Evolutionary conservation across 2,797 vertebrate species (phyloP).

Genomic region (Crenichthys baileyi): DNA sequence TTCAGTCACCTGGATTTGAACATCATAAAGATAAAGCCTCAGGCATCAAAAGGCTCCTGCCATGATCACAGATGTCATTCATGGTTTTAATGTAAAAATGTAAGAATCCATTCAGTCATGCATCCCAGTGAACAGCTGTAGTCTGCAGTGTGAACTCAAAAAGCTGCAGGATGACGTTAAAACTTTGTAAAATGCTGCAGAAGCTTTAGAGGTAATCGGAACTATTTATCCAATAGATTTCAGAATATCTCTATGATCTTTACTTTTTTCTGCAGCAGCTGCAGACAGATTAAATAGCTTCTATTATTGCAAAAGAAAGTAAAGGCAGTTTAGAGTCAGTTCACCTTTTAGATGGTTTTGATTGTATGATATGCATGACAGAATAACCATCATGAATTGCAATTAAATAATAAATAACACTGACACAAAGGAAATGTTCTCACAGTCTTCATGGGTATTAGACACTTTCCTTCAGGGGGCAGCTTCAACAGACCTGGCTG

Average conservation of each 20-base stretch:
- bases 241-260: not conserved
- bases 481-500: too few species aligned
- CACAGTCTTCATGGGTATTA: too few species aligned
- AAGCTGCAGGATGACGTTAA: conserved; percentile 9
- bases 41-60: conserved; percentile 45
- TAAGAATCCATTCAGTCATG: conserved; percentile 33
- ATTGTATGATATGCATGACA: too few species aligned
- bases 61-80: conserved; percentile 49
- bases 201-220: not conserved
- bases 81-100: conserved; percentile 8
- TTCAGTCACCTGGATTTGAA: conserved; percentile 19
- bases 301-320: not conserved
- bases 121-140: conserved; percentile 40
- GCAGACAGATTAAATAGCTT: not conserved
- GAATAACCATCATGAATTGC: too few species aligned
- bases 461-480: too few species aligned
- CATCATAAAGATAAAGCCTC: conserved; percentile 27
- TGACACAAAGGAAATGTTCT: too few species aligned
- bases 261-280: not conserved
- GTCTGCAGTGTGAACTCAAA: not conserved
- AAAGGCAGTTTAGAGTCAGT: not conserved
- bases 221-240: not conserved
- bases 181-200: conserved; percentile 14
- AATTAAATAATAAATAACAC: too few species aligned
- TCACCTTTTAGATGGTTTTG: too few species aligned